These are phyloP conservation scores for Drosophila suzukii DNA, from an alignment of 1,140 invertebrate genomes.

Conservation along the genomic window DNA sequence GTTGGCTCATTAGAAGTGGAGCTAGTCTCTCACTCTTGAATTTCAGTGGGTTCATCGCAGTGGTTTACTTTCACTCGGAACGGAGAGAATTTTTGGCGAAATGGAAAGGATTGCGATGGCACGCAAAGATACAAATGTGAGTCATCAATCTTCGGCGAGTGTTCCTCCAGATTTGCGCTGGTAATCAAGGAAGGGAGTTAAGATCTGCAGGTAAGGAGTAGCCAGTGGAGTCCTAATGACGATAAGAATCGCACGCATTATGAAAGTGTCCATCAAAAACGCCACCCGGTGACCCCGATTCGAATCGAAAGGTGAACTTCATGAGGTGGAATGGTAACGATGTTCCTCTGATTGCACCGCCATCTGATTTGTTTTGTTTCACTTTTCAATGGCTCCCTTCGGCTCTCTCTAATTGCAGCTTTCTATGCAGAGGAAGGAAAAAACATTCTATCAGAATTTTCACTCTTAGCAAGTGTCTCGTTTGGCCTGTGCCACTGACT, in stretches of 20 bases:
- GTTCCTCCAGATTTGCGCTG: slow-evolving; percentile 30
- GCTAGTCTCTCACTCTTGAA: slow-evolving; percentile 1
- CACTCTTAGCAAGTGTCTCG: slow-evolving; percentile 80
- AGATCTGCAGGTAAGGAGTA: slow-evolving; percentile 18
- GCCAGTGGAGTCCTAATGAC: slow-evolving; percentile 44
- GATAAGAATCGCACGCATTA: slow-evolving; percentile 59
- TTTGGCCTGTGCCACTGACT: slow-evolving; percentile 78
- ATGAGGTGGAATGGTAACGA: slow-evolving; percentile 40
- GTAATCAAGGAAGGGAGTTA: slow-evolving; percentile 14
- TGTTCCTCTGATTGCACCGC: slow-evolving; percentile 53
- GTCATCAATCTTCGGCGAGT: slow-evolving; percentile 32
- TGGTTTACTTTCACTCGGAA: slow-evolving; percentile 65
- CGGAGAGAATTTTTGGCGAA: slow-evolving; percentile 38
- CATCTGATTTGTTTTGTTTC: slow-evolving; percentile 68
- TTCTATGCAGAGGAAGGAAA: slow-evolving; percentile 65
- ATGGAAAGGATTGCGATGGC: slow-evolving; percentile 49
- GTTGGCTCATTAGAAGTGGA: slow-evolving; percentile 58
- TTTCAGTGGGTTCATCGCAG: slow-evolving; percentile 1
- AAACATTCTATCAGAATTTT: slow-evolving; percentile 74
- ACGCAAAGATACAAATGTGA: slow-evolving; percentile 34
- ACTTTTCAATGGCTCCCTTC: slow-evolving; percentile 49
- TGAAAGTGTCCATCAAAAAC: slow-evolving; percentile 38
- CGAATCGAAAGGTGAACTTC: slow-evolving; percentile 48
- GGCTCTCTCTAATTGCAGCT: slow-evolving; percentile 67
- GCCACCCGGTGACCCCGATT: slow-evolving; percentile 27